These are phyloP conservation scores for Drosophila subsilvestris DNA, from an alignment of 2,888 invertebrate species.

Conservation along the genomic window DNA sequence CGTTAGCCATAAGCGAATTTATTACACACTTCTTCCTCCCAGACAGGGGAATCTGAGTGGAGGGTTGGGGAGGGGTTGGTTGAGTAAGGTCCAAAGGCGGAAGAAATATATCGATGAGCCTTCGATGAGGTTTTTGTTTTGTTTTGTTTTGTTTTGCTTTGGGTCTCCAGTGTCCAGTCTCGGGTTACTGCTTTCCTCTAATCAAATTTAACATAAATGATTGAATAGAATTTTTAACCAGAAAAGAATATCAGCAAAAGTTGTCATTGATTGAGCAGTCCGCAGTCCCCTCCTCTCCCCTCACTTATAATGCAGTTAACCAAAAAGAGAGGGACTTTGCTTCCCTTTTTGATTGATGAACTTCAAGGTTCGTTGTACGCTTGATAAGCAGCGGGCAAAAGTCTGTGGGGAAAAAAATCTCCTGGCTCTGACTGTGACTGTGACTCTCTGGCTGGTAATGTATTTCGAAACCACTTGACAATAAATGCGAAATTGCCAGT, in stretches of 20 bases:
- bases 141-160: slow-evolving; percentile 34
- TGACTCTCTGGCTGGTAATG: slow-evolving; percentile 36
- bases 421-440: not conserved
- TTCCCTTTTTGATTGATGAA: slow-evolving; percentile 17
- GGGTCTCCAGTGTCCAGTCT: slow-evolving; percentile 16
- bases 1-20: slow-evolving; percentile 74
- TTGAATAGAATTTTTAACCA: slow-evolving; percentile 76
- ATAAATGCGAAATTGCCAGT: slow-evolving; percentile 68
- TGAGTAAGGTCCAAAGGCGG: slow-evolving; percentile 23
- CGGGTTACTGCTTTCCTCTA: slow-evolving; percentile 45
- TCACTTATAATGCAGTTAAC: slow-evolving; percentile 41
- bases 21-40: slow-evolving; percentile 55
- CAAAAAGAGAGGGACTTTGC: slow-evolving; percentile 10
- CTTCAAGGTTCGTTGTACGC: slow-evolving; percentile 45
- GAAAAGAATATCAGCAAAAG: slow-evolving; percentile 54
- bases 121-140: slow-evolving; percentile 27
- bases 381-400: slow-evolving; percentile 1
- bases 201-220: slow-evolving; percentile 79
- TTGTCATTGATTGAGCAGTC: slow-evolving; percentile 75
- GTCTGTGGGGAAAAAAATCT: not conserved
- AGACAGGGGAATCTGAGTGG: not conserved
- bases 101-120: slow-evolving; percentile 60
- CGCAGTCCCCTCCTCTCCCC: not conserved
- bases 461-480: slow-evolving; percentile 74
- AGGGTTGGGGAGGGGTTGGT: not conserved